These are phyloP conservation scores for Hipparchia semele DNA, from an alignment of 2,888 invertebrate species.

Conservation along the genomic window DNA sequence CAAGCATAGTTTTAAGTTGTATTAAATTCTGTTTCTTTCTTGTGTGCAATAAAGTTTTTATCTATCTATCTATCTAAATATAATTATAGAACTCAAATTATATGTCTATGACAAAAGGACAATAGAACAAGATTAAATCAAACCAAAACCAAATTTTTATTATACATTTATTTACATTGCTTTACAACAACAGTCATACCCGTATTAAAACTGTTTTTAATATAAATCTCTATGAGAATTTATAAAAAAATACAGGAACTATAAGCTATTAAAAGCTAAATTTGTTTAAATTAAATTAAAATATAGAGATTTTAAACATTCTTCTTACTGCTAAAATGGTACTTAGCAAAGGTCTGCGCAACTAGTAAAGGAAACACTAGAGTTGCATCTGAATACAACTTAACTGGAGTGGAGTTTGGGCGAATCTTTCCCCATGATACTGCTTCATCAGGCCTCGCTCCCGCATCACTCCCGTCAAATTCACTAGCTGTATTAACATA, in stretches of 20 bases:
- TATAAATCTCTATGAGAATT: neutral
- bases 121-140: too few species aligned
- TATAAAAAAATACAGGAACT: neutral
- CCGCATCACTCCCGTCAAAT: constrained; percentile 99
- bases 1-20: too few species aligned
- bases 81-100: too few species aligned
- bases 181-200: neutral
- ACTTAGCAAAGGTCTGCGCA: constrained; percentile 96
- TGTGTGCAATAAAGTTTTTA: too few species aligned
- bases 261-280: neutral
- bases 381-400: constrained; percentile 97
- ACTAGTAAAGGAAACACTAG: constrained; percentile 97
- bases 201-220: neutral
- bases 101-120: too few species aligned
- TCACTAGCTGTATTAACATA: constrained; percentile 98
- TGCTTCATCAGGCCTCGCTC: constrained; percentile 99
- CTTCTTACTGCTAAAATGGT: constrained; percentile 81
- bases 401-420: constrained; percentile 93
- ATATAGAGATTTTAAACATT: constrained; percentile 59
- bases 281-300: neutral
- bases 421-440: constrained; percentile 99
- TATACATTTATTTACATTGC: neutral
- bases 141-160: too few species aligned
- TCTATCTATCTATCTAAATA: too few species aligned
- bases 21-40: too few species aligned